Base-by-base conservation (phyloP, 2,888 invertebrate species). In the Ptilodon capucinus region DNA sequence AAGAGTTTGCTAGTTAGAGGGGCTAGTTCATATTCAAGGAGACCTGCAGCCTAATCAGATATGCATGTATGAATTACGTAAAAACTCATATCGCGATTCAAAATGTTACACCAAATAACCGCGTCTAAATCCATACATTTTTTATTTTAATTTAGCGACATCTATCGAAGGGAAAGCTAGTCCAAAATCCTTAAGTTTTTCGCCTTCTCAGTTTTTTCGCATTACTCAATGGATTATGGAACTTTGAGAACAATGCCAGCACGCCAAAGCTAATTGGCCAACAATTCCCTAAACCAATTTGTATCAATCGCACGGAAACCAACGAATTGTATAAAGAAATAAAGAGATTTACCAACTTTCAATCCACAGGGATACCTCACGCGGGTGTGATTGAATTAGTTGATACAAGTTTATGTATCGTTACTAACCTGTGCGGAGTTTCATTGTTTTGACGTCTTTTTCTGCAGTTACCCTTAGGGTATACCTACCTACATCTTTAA, bases 381-480 rank as follows among this genome's bases (percentile, higher is more conserved):
- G 63, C 59, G 57, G 54, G 51, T 53, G 60, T 73, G 74, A 78
- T 78, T 78, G 76, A 78, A 78, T 76, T 76, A 78, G 76, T 78
- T 75, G 53, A 45, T 59, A 60, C 44, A 58, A 67, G 54, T 56
- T 56, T 32, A 36, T 42, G 48, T 54, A 59, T 63, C 55, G 47
- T 42, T 39, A 40, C 60, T 44, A 48, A 48, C 46, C 57, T 50
- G 62, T 53, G 57, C 50, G 41, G 44, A 55, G 44, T 56, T 54
- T 57, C 44, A 50, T 60, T 62, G 48, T 57, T 59, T 52, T 51
- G 42, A 40, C 45, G 53, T 49, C n/a, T n/a, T 57, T 54, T 42
- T n/a, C 28, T 4, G 28, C 23, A 25, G 8, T 2, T 11, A 23
- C n/a, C 28, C 28, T 28, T 2, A 3, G 28, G 28, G 28, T n/a